These are phyloP conservation scores for Acrocephalus kingi DNA, from an alignment of 2,113 vertebrate genomes.

Conservation along the genomic window DNA sequence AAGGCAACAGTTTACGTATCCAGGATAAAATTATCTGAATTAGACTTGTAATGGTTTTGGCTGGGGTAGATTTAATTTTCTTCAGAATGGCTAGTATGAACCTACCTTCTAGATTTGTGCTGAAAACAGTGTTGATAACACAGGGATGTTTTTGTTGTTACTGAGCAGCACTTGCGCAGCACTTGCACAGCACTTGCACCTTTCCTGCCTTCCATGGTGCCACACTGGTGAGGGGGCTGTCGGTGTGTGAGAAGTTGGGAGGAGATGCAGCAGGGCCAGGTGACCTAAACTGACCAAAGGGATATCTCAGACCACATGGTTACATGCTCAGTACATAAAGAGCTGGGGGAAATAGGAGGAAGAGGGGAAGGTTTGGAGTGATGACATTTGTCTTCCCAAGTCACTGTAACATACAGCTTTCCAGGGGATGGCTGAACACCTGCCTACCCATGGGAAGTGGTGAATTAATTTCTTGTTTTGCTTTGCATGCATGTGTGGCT, in stretches of 20 bases:
- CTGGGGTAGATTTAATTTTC: not conserved
- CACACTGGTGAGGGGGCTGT: not conserved
- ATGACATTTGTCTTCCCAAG: not conserved
- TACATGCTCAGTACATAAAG: not conserved
- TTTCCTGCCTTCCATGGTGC: not conserved
- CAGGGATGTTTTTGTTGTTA: not conserved
- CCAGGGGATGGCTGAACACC: not conserved
- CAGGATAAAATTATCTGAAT: not conserved
- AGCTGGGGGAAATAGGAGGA: not conserved
- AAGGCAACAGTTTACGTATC: not conserved
- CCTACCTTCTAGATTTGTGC: not conserved
- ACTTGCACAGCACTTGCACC: not conserved
- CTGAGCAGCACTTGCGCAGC: not conserved
- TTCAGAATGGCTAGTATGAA: not conserved
- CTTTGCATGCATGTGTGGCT: not conserved
- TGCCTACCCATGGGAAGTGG: not conserved
- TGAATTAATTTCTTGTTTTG: not conserved
- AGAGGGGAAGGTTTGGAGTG: not conserved
- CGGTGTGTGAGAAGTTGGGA: fast-evolving
- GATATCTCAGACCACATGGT: not conserved
- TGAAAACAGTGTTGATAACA: not conserved
- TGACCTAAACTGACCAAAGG: not conserved
- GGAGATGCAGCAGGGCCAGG: not conserved
- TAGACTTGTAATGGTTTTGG: not conserved
- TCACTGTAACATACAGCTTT: not conserved